Conservation (phyloP, 2,113 vertebrate species). For the Ameiurus melas region DNA sequence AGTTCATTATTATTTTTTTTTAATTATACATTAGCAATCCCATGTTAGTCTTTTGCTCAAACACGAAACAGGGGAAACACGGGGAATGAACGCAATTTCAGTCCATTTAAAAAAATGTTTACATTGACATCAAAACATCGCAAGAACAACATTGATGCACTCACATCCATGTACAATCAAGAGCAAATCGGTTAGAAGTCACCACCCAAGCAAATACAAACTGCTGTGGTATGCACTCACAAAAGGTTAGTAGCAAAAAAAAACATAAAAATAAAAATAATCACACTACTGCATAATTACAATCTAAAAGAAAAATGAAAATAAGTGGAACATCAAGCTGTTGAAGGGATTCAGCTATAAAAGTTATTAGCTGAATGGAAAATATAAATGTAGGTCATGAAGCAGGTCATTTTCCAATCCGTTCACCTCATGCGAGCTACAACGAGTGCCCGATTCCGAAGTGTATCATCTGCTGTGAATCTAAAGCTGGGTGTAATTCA, state of each 20-base stretch:
- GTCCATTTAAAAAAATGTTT: not conserved
- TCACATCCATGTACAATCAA: not conserved
- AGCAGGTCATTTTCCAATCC: too few species aligned
- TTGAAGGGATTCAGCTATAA: not conserved
- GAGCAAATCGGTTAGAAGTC: not conserved
- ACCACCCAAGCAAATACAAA: not conserved
- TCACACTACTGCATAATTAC: not conserved
- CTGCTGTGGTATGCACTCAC: not conserved
- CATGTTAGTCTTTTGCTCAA: not conserved
- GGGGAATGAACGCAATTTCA: not conserved
- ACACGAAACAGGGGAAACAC: not conserved
- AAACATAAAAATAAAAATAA: not conserved
- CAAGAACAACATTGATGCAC: not conserved
- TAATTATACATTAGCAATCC: not conserved
- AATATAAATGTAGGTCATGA: not conserved
- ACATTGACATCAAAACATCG: not conserved
- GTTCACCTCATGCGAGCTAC: not conserved
- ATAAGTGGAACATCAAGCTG: not conserved
- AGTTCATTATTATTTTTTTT: too few species aligned
- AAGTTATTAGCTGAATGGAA: not conserved
- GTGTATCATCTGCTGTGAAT: not conserved
- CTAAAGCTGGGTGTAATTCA: conserved; percentile 50
- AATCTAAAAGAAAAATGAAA: not conserved
- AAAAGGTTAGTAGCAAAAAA: not conserved
- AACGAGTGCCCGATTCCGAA: not conserved